phyloP scores from a whole-genome alignment of 2,888 invertebrate genomes.

The Hololepta plana region DNA sequence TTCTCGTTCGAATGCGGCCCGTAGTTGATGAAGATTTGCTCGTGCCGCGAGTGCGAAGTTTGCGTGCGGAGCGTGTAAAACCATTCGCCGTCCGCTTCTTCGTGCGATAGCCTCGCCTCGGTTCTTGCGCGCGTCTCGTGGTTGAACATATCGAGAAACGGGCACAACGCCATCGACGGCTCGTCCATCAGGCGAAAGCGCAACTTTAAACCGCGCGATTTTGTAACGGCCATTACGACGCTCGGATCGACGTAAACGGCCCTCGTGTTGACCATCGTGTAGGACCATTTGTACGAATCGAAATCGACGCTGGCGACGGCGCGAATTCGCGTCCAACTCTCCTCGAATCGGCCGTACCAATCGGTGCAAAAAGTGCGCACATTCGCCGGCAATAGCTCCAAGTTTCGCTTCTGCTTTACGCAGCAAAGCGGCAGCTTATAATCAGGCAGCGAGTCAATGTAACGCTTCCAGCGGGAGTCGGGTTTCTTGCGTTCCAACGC shows the following conservation, averaged over 20 bases:
- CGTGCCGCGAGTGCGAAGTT: constrained; percentile 35
- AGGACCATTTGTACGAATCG: constrained; percentile 57
- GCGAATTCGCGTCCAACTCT: no score
- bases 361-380: constrained; percentile 34
- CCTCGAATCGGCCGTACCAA: constrained; percentile 12
- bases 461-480: constrained; percentile 40
- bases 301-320: no score
- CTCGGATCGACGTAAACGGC: constrained; percentile 54
- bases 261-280: constrained; percentile 71
- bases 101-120: constrained; percentile 18
- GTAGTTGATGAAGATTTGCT: constrained; percentile 79
- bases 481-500: constrained; percentile 43
- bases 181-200: constrained; percentile 32
- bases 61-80: constrained; percentile 36
- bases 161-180: constrained; percentile 59
- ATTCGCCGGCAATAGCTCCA: neutral
- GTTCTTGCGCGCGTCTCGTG: constrained; percentile 50
- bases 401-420: constrained; percentile 16
- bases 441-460: constrained; percentile 50
- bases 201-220: constrained; percentile 14
- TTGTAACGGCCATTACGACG: constrained; percentile 26
- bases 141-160: constrained; percentile 81
- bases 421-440: constrained; percentile 44
- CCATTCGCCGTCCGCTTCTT: constrained; percentile 17
- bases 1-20: constrained; percentile 66